Percentiles rank a stretch among this genome's conserved stretches.
Evolutionary conservation across 2,113 vertebrate species (phyloP).

Genomic region (Cyprinus carpio): DNA sequence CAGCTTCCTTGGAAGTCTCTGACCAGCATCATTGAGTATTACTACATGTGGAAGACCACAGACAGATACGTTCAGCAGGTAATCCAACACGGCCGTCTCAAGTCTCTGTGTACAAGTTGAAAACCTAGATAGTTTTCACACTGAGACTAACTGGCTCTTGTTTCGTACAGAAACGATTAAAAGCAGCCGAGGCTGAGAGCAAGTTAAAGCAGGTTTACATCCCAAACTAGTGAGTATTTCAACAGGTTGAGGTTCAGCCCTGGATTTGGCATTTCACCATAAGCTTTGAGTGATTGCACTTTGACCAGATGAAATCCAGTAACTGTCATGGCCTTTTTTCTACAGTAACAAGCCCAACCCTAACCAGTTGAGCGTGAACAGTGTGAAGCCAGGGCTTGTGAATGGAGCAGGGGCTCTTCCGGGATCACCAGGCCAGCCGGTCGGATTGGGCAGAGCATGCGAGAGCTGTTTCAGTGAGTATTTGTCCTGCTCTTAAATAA

Average conservation of each 20-base stretch:
- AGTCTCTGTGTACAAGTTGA: neutral
- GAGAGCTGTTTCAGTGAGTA: conserved; percentile 96
- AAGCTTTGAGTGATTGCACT: conserved; percentile 31
- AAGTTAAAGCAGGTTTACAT: conserved; percentile 83
- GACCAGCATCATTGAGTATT: conserved; percentile 98
- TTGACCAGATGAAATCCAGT: conserved; percentile 13
- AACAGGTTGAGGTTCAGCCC: neutral
- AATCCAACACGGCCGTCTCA: conserved; percentile 30
- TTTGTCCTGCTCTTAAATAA: neutral
- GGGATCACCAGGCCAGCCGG: conserved; percentile 52
- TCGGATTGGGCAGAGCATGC: conserved; percentile 86
- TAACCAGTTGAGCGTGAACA: conserved; percentile 94
- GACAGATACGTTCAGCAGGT: conserved; percentile 99
- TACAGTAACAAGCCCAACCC: conserved; percentile 97
- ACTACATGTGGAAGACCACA: conserved; percentile 99
- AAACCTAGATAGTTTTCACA: conserved; percentile 26
- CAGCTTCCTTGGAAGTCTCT: conserved; percentile 97
- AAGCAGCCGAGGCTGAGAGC: conserved; percentile 81
- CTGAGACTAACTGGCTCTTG: neutral
- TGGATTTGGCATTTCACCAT: conserved; percentile 9
- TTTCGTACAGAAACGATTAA: conserved; percentile 77
- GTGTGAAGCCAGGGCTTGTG: conserved; percentile 86
- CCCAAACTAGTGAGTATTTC: conserved; percentile 79
- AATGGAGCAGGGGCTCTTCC: conserved; percentile 81
- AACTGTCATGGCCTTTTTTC: conserved; percentile 24